Conservation (phyloP, 2,797 vertebrate species). For the Acestrorhynchus altus region DNA sequence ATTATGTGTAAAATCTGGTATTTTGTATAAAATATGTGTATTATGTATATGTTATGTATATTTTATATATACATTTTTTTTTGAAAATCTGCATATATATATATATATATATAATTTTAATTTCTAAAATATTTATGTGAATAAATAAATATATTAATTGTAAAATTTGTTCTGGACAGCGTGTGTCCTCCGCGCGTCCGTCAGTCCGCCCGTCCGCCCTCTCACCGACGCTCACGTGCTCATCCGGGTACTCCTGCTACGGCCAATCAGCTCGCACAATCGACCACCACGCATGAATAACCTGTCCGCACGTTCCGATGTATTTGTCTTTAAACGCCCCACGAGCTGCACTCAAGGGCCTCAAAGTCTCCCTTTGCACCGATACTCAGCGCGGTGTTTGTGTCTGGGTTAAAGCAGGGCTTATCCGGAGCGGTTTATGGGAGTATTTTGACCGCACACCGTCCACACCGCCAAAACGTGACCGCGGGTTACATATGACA, state of each 20-base stretch:
- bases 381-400: background rate
- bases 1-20: too few relatives aligned
- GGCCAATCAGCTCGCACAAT: conserved; percentile 49
- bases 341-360: background rate
- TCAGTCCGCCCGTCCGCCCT: background rate
- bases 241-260: conserved; percentile 51
- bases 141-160: too few relatives aligned
- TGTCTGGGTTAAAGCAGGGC: background rate
- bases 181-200: too few relatives aligned
- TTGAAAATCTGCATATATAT: too few relatives aligned
- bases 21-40: too few relatives aligned
- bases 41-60: too few relatives aligned
- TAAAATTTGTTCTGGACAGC: background rate
- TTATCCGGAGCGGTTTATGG: background rate
- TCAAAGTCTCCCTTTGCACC: background rate
- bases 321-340: background rate
- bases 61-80: too few relatives aligned
- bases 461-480: conserved; percentile 60
- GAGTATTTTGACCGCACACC: background rate
- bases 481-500: conserved; percentile 27
- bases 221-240: conserved; percentile 44
- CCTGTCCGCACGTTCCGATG: background rate
- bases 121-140: too few relatives aligned
- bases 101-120: too few relatives aligned
- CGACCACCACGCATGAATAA: background rate